A percentile compares a stretch with the other conserved stretches of the same genome.
phyloP scores from a whole-genome alignment of 1,140 invertebrate genomes.

The Acromyrmex charruanus region DNA sequence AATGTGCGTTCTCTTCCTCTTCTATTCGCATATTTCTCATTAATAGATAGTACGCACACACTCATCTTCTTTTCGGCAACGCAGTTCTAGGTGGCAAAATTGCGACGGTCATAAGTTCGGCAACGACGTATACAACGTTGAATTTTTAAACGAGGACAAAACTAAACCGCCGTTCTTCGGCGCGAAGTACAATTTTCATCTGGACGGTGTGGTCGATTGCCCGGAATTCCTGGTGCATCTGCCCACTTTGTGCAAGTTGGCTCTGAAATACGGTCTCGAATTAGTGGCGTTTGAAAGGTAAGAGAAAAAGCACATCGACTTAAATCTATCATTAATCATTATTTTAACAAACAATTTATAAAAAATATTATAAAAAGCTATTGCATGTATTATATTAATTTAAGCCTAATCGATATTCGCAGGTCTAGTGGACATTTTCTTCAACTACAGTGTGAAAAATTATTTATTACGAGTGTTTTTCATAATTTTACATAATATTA shows the following conservation, averaged over 20 bases:
- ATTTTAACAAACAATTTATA: not conserved
- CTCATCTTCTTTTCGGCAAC: slow-evolving; percentile 34
- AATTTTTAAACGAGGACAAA: slow-evolving; percentile 91
- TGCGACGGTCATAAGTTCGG: slow-evolving; percentile 91
- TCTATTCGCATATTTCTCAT: not conserved
- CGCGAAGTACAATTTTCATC: slow-evolving; percentile 97
- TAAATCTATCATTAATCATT: slow-evolving; percentile 78
- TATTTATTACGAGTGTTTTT: too few relatives aligned
- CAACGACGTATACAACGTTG: slow-evolving; percentile 95
- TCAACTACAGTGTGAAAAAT: too few relatives aligned
- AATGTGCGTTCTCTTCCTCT: slow-evolving; percentile 88
- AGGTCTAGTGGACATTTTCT: too few relatives aligned
- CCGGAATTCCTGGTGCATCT: slow-evolving; percentile 99
- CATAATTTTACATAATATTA: too few relatives aligned
- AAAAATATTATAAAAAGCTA: not conserved
- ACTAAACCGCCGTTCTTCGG: slow-evolving; percentile 95
- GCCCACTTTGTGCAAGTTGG: slow-evolving; percentile 94
- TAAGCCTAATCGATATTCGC: too few relatives aligned
- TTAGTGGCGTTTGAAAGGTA: slow-evolving; percentile 84
- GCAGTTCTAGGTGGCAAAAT: slow-evolving; percentile 88
- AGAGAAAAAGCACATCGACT: not conserved
- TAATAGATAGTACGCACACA: not conserved
- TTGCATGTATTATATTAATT: not conserved
- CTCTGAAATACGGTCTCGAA: slow-evolving; percentile 93
- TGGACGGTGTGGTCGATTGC: slow-evolving; percentile 98